Base-by-base conservation (phyloP, 2,888 invertebrate species). In the Drosophila dives region DNA sequence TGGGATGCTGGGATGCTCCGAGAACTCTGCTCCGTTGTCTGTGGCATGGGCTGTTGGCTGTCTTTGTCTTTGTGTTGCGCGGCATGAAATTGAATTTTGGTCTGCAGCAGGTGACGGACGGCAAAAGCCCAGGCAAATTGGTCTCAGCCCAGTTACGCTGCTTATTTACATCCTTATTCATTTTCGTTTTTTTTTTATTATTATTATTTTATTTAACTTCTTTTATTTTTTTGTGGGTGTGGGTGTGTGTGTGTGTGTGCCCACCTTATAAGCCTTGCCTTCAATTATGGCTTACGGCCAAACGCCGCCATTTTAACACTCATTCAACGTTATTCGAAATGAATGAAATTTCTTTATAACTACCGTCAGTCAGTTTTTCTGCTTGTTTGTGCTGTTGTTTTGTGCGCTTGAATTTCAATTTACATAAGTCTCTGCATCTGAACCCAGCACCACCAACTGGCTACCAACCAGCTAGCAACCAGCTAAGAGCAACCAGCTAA, bases 41-140 rank as follows among this genome's bases (percentile, higher is more conserved):
- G 64, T 59, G 60, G 62, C 69, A 63, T 65, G 64, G 72, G 66
- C 67, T 63, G 59, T 72, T 74, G 81, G 60, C 70, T 70, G 77
- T 84, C 77, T 85, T 90, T 91, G 91, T 91, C 84, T 89, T 87
- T 81, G 82, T 82, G 81, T 81, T 80, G 81, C 81, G 86, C 91
- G 82, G 91, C 91, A 91, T 90, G 86, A 90, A 91, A 90, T 91
- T 90, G 83, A 91, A 90, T 90, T 90, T 81, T 76, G 79, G 78
- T 79, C 77, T 64, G 72, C 67, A 72, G 75, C 83, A 87, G 77
- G 61, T 68, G 73, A 64, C 73, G 73, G 73, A 73, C 79, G 79
- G 70, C 75, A 74, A 77, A 79, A 83, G 76, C 84, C 77, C 76
- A 77, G 77, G 78, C 89, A 15, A 86, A 89, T 83, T 86, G 86